A percentile compares a stretch with the other conserved stretches of the same genome.
Conservation (phyloP, 2,797 vertebrate genomes). For the Takifugu rubripes region DNA sequence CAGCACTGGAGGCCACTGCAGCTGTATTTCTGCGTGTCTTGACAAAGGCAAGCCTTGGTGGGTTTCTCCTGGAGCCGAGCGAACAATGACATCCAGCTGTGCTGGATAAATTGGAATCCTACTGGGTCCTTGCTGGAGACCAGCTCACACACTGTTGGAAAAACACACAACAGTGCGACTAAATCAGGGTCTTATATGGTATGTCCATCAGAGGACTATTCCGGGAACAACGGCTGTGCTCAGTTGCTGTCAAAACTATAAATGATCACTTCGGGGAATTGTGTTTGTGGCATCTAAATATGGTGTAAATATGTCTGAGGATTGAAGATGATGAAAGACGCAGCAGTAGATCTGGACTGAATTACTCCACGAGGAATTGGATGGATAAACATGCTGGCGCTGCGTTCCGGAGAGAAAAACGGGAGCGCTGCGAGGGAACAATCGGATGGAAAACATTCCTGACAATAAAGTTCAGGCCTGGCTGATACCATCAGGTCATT, state of each 20-base stretch:
- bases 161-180: conserved; percentile 36
- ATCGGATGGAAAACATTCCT: conserved; percentile 15
- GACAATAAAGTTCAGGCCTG: conserved; percentile 15
- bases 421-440: conserved; percentile 16
- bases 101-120: conserved; percentile 75
- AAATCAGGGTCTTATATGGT: conserved; percentile 46
- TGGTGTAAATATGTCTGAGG: neutral
- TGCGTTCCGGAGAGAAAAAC: conserved; percentile 29
- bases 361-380: conserved; percentile 11
- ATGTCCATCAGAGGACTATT: conserved; percentile 51
- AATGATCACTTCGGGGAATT: conserved; percentile 25
- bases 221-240: conserved; percentile 32
- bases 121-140: conserved; percentile 64
- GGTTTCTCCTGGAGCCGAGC: conserved; percentile 59
- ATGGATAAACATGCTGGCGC: conserved; percentile 19
- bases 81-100: conserved; percentile 73
- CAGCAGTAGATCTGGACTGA: conserved; percentile 22
- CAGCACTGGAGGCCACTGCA: conserved; percentile 21
- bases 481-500: conserved; percentile 14
- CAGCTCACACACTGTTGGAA: conserved; percentile 33
- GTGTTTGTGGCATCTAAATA: conserved; percentile 9
- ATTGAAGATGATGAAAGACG: conserved; percentile 20
- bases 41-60: conserved; percentile 49
- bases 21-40: conserved; percentile 43
- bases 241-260: conserved; percentile 38